Conservation (phyloP, 2,888 invertebrate genomes). For the Ephialtes manifestator region DNA sequence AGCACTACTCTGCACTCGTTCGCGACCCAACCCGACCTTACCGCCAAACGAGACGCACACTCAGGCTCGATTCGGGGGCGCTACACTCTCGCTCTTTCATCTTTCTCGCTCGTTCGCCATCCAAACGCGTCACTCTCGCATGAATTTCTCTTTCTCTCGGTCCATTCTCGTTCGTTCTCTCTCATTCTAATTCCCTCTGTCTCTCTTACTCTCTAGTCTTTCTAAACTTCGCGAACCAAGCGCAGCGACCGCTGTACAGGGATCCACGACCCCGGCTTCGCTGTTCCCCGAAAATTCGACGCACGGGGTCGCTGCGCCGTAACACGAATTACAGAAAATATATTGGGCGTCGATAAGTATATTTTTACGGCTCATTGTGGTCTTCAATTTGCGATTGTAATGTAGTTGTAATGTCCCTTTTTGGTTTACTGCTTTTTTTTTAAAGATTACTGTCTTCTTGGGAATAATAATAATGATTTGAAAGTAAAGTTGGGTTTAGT, state of each 20-base stretch:
- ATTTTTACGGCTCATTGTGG: neutral
- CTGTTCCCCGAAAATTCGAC: slow-evolving; percentile 62
- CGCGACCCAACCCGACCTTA: slow-evolving; percentile 73
- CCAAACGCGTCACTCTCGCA: slow-evolving; percentile 4
- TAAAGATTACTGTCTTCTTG: neutral
- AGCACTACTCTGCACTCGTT: slow-evolving; percentile 36
- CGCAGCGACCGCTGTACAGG: slow-evolving; percentile 44
- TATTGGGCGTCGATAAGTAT: slow-evolving; percentile 1
- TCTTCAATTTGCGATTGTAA: neutral
- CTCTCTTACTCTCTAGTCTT: slow-evolving; percentile 25
- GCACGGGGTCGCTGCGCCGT: slow-evolving; percentile 61
- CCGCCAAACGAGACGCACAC: slow-evolving; percentile 36
- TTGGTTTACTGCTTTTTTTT: no score
- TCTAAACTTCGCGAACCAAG: slow-evolving; percentile 27
- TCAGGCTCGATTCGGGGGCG: slow-evolving; percentile 70
- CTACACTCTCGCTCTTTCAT: slow-evolving; percentile 62
- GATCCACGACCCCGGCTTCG: slow-evolving; percentile 64
- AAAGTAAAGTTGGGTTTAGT: no score
- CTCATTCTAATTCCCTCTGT: slow-evolving; percentile 9
- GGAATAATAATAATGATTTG: no score
- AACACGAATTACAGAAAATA: slow-evolving; percentile 32
- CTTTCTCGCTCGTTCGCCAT: neutral
- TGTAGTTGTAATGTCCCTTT: neutral
- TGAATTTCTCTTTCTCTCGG: slow-evolving; percentile 33
- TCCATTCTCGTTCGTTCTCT: neutral